Conservation (phyloP, 2,888 invertebrate genomes). For the Chrysolina americana region DNA sequence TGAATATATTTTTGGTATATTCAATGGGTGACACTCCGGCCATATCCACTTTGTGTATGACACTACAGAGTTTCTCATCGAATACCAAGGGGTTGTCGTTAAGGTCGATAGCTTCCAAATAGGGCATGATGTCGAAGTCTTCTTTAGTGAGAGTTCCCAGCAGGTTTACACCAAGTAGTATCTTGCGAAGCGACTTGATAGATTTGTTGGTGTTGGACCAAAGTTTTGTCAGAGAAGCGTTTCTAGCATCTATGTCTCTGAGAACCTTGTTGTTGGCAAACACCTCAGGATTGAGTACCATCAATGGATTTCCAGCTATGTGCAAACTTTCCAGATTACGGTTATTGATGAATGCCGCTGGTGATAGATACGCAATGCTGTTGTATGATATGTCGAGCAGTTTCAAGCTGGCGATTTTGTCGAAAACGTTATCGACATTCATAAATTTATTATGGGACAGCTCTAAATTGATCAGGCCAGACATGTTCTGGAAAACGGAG, state of each 20-base stretch:
- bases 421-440: constrained; percentile 74
- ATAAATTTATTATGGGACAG: constrained; percentile 76
- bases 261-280: constrained; percentile 77
- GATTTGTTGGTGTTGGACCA: constrained; percentile 70
- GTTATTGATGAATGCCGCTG: constrained; percentile 78
- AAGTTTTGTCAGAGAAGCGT: constrained; percentile 77
- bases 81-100: constrained; percentile 80
- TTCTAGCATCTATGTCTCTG: constrained; percentile 79
- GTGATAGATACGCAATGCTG: constrained; percentile 74
- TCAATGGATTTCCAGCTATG: constrained; percentile 81
- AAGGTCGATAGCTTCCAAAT: constrained; percentile 75
- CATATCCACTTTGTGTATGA: constrained; percentile 77
- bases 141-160: constrained; percentile 73
- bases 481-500: constrained; percentile 81
- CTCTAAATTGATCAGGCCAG: constrained; percentile 74
- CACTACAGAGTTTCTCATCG: constrained; percentile 77
- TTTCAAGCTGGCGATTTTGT: constrained; percentile 74
- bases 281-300: constrained; percentile 76
- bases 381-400: constrained; percentile 83
- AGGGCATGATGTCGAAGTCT: constrained; percentile 74
- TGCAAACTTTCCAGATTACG: constrained; percentile 77
- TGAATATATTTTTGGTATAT: constrained; percentile 49
- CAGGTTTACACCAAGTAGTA: constrained; percentile 75
- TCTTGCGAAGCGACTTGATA: constrained; percentile 65
- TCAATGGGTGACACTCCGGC: constrained; percentile 74